Conservation (phyloP, 2,888 invertebrate genomes). For the Crossocerus cetratus region DNA sequence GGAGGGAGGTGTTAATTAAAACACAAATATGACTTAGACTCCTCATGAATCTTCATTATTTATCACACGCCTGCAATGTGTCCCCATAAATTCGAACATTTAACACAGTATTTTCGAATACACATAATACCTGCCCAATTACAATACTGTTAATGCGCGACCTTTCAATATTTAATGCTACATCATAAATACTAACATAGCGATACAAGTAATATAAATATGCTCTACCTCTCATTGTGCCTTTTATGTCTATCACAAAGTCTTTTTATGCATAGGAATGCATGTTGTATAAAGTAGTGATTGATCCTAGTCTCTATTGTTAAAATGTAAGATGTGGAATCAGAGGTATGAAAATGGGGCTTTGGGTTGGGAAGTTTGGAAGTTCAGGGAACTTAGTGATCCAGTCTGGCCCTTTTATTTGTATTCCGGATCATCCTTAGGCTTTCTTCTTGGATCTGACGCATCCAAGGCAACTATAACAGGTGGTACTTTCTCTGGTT, state of each 20-base stretch:
- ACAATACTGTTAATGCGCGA: too few relatives aligned
- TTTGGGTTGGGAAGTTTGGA: too few relatives aligned
- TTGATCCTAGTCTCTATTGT: too few relatives aligned
- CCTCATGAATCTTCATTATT: too few relatives aligned
- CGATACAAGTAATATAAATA: neutral
- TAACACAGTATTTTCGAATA: slow-evolving; percentile 73
- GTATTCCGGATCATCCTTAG: slow-evolving; percentile 69
- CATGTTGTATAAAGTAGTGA: neutral
- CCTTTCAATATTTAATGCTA: neutral
- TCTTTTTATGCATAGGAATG: slow-evolving; percentile 30
- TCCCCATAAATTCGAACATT: too few relatives aligned
- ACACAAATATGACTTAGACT: too few relatives aligned
- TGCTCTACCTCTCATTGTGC: slow-evolving; percentile 19
- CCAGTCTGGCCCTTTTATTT: slow-evolving; percentile 22
- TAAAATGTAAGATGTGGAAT: too few relatives aligned
- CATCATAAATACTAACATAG: neutral
- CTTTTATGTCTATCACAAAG: slow-evolving; percentile 40
- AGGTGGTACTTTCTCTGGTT: slow-evolving; percentile 56
- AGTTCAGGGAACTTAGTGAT: neutral
- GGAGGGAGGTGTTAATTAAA: too few relatives aligned
- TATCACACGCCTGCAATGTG: too few relatives aligned
- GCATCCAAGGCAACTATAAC: slow-evolving; percentile 61
- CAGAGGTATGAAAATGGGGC: too few relatives aligned
- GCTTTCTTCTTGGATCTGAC: slow-evolving; percentile 68
- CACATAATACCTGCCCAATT: slow-evolving; percentile 60